Base-by-base conservation (phyloP, 2,888 invertebrate genomes). In the Sinotaia quadrata region DNA sequence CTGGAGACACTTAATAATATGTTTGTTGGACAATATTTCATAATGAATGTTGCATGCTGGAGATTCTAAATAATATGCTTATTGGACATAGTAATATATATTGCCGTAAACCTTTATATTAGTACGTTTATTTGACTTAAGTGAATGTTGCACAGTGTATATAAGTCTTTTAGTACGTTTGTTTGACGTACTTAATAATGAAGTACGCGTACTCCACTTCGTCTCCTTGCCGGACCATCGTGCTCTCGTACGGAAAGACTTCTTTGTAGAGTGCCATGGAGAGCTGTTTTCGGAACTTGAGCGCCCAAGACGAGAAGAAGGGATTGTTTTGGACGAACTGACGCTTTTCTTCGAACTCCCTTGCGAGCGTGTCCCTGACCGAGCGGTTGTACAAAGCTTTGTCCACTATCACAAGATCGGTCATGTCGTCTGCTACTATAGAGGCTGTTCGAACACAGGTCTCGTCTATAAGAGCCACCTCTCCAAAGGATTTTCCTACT, bases 191-290 rank as follows among this genome's bases (percentile, higher is more conserved):
- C 87, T 81, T 83, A 4, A 86, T 73, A 24, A 88, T 80, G 73
- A 87, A 87, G 70, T 86, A 87, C 21, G 87, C 84, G 62, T 80
- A 84, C 0, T 76, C 71, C 1, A 85, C 82, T 4, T 77, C 73
- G 7, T 85, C 84, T 15, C 87, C 87, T 62, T 88, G 88, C 61
- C 78, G 71, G 7, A 81, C 81, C 0, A 88, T 71, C n/a, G 79
- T 61, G 18, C 79, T 78, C 47, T 87, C 86, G 65, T 86, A 88
- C 0, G 81, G 78, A 21, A 78, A 79, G 0, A 75, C 76, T 49
- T 85, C 83, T 61, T 84, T 85, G 72, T 85, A 84, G 62, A 88
- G 73, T 2, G 87, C 87, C 86, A 88, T 87, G 29, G 86, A 79
- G 44, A 88, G 75, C 75, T 87, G 87, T 67, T 87, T 87, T 71